Conservation (phyloP, 1,140 invertebrate genomes). For the Dendroctonus ponderosae region DNA sequence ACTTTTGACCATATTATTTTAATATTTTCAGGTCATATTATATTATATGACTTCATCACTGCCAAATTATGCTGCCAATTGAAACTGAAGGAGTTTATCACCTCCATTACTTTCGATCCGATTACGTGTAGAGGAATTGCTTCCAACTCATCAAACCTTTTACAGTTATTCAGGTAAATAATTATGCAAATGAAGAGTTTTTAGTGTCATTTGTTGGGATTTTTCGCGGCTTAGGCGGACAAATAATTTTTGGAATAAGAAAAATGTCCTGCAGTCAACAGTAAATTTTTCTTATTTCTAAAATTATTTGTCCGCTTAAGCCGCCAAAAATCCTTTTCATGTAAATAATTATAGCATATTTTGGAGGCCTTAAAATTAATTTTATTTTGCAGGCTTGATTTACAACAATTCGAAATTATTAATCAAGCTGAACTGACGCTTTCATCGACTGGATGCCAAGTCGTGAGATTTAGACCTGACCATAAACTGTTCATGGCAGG, state of each 20-base stretch:
- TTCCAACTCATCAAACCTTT: slow-evolving; percentile 60
- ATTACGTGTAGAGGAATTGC: slow-evolving; percentile 62
- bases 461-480: slow-evolving; percentile 67
- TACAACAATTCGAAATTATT: slow-evolving; percentile 56
- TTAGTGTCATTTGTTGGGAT: no score
- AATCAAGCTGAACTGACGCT: slow-evolving; percentile 61
- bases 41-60: slow-evolving; percentile 66
- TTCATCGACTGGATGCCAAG: slow-evolving; percentile 71
- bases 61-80: slow-evolving; percentile 58
- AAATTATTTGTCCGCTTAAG: slow-evolving; percentile 1
- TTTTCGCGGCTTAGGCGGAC: no score
- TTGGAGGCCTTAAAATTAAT: neutral
- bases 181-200: no score
- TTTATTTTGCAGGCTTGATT: slow-evolving; percentile 50
- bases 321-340: no score
- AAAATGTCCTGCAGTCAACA: no score
- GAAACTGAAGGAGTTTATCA: slow-evolving; percentile 64
- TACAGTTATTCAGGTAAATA: slow-evolving; percentile 54
- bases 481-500: slow-evolving; percentile 72
- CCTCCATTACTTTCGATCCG: slow-evolving; percentile 67
- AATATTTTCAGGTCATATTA: slow-evolving; percentile 57
- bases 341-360: neutral
- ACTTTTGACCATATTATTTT: neutral
- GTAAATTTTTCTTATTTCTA: no score
- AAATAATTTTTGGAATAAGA: no score